Evolutionary conservation across 53 echinoderm and acorn worm genomes (phyloP), one percentile per base, ranked within the genome.

Genomic region (Zoroaster sp.): DNA sequence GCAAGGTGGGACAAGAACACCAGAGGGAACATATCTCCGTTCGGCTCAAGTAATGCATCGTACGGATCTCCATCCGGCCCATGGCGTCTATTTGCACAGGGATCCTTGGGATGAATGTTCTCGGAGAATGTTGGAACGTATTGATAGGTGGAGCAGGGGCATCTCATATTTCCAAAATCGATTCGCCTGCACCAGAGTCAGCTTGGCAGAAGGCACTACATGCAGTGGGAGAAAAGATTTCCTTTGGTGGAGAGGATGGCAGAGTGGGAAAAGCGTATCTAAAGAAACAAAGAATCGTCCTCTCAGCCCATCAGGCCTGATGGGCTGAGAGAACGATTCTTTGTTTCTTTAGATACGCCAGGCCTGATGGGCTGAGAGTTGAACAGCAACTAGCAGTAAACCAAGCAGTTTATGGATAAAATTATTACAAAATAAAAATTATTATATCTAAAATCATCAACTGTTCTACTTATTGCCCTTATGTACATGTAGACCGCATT

Each of bases 121-220:
- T 88, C 1, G 53, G 32, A 34, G 43, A 68, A 18, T 88, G 88
- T 21, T 88, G 88, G 88, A 66, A 88, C 35, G 39, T 33, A 39
- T 28, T 88, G 12, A 40, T 88, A 21, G 43, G 53, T 11, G 4
- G 65, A 13, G 23, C 75, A 6, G 77, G 77, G n/a, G 33, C 39
- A 14, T 10, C 33, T 21, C 59, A 74, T 35, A 28, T 87, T 20
- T 28, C 33, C 14, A 88, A 74, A 63, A 75, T 88, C 13, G 37
- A 74, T 20, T 75, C 37, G 75, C 88, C 75, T 31, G 6, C 35
- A 52, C 78, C 78, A 38, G 77, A 53, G 0, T 3, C 77, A 76
- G 88, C 65, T 5, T 88, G 88, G 88, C 88, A 76, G 46, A 88
- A 49, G 43, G 88, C 88, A 4, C 74, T 88, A 40, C 47, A 88